phyloP scores from a whole-genome alignment of 2,888 invertebrate species.

The Spodoptera exigua region DNA sequence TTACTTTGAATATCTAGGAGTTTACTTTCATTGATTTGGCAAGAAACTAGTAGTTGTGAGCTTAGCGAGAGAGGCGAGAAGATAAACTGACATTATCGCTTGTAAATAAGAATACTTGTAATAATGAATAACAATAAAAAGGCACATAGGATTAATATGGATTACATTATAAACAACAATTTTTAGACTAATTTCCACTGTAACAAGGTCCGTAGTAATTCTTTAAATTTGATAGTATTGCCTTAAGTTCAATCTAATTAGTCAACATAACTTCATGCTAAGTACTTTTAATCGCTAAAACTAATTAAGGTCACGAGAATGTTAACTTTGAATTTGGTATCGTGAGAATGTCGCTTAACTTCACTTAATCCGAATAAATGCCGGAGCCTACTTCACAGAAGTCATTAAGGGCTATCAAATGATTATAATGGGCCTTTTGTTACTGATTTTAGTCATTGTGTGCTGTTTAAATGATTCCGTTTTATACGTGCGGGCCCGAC shows the following conservation, averaged over 20 bases:
- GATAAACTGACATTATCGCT: too few species aligned
- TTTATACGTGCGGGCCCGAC: neutral
- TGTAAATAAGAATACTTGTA: too few species aligned
- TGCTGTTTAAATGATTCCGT: neutral
- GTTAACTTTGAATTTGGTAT: conserved; percentile 23
- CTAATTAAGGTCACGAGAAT: conserved; percentile 36
- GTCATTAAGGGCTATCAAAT: conserved; percentile 16
- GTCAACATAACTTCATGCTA: conserved; percentile 26
- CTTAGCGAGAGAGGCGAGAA: too few species aligned
- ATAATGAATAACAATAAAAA: too few species aligned
- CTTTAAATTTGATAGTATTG: neutral
- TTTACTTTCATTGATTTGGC: too few species aligned
- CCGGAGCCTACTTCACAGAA: conserved; percentile 6
- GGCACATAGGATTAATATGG: too few species aligned
- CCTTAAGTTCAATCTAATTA: conserved; percentile 6
- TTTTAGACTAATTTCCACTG: too few species aligned
- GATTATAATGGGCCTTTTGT: conserved; percentile 8
- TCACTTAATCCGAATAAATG: conserved; percentile 34
- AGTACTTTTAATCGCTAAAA: conserved; percentile 25
- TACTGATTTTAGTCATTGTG: conserved; percentile 7
- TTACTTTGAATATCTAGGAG: too few species aligned
- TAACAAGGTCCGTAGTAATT: too few species aligned
- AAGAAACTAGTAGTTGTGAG: too few species aligned
- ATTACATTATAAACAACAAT: too few species aligned
- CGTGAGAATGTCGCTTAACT: conserved; percentile 18